Evolutionary conservation across 30 jellyfish, hydroid and myxozoan species (phyloP).

Genomic region (Turritopsis dohrnii): DNA sequence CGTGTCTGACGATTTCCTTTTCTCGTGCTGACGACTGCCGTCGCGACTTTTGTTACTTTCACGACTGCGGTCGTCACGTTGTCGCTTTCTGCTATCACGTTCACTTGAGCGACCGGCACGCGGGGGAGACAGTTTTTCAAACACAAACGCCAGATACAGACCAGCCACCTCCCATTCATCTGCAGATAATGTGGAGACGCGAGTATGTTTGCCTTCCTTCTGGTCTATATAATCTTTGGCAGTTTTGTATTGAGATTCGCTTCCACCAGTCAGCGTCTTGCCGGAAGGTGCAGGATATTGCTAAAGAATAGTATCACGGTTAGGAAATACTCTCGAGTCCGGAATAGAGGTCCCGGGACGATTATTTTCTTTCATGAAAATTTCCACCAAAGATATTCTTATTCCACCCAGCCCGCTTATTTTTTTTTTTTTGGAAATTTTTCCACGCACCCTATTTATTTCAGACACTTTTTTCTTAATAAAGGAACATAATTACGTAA

Average conservation of each 20-base stretch:
- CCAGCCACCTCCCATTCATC: slow-evolving; percentile 99
- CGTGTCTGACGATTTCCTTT: slow-evolving; percentile 11
- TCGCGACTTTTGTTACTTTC: slow-evolving; percentile 30
- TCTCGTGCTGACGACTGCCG: slow-evolving; percentile 17
- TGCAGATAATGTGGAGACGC: slow-evolving; percentile 73
- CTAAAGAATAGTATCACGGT: slow-evolving; percentile 29
- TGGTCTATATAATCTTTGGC: slow-evolving; percentile 47
- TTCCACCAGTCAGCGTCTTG: slow-evolving; percentile 58
- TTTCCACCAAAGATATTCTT: too few species aligned
- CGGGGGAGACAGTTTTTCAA: slow-evolving; percentile 68
- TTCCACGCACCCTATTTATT: too few species aligned
- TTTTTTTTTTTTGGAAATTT: too few species aligned
- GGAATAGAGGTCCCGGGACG: too few species aligned
- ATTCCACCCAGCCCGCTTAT: too few species aligned
- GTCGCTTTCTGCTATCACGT: slow-evolving; percentile 17
- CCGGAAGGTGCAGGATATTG: slow-evolving; percentile 81
- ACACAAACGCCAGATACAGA: slow-evolving; percentile 84
- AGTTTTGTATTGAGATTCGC: slow-evolving; percentile 62
- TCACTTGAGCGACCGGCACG: slow-evolving; percentile 14
- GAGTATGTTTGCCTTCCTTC: slow-evolving; percentile 29
- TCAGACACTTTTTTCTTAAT: too few species aligned
- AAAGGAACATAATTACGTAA: too few species aligned
- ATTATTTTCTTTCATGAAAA: too few species aligned
- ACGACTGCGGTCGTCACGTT: slow-evolving; percentile 30
- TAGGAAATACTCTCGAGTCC: not conserved